Base-by-base conservation (phyloP, 2,888 invertebrate species). In the Dysmachus trigonus region DNA sequence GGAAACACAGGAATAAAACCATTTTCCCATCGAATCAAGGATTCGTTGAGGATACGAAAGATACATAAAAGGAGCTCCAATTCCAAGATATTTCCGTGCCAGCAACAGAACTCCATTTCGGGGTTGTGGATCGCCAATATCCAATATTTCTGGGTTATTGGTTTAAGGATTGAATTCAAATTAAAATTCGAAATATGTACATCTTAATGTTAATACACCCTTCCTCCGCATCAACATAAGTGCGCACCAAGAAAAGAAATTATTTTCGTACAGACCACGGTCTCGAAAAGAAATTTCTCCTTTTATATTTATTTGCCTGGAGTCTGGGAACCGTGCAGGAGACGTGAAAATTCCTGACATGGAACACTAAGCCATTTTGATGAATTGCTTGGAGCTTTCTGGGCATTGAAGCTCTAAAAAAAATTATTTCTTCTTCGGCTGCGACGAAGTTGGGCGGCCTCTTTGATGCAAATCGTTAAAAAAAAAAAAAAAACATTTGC, bases 61-160 rank as follows among this genome's bases (percentile, higher is more conserved):
- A 33, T 33, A 73, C 33, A 73, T 15, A 73, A 73, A 73, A 33
- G 2, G 13, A 73, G 33, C 33, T 73, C 5, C 13, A 31, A 15
- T 5, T 31, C 38, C 4, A n/a, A 18, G 15, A 62, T 22, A 62
- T 27, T 73, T 73, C 18, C 33, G 15, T 73, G n/a, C 73, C 73
- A 31, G 31, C 73, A 73, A 33, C 33, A 73, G 31, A 33, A 73
- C 7, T 73, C n/a, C 33, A 73, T 31, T 72, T 72, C 5, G 6
- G 30, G 15, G 31, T 31, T 73, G 18, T n/a, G 15, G 31, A 2
- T n/a, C 33, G 73, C 73, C 33, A 73, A 31, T 73, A 73, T 73
- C 73, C 73, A 30, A 73, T 31, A 31, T 73, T 73, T 73, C n/a
- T 73, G 73, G 73, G 73, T 73, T 73, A 73, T 73, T 73, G 73